Evolutionary conservation across 2,113 vertebrate species (phyloP).

Genomic region (Sciurus niger): DNA sequence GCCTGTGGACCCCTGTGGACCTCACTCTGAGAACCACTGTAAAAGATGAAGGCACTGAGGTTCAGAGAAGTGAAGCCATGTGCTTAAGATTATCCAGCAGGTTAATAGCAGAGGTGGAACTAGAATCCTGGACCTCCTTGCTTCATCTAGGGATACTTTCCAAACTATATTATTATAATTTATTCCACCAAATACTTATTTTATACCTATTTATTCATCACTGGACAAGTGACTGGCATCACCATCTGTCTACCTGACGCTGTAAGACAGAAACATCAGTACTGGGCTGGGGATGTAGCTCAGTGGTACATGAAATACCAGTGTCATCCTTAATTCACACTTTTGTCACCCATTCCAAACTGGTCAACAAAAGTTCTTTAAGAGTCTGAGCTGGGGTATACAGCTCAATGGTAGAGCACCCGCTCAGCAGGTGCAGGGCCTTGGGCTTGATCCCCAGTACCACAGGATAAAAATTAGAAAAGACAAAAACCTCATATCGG

Average conservation of each 20-base stretch:
- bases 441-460: not conserved
- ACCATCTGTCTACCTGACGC: not conserved
- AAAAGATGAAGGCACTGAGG: not conserved
- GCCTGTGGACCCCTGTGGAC: not conserved
- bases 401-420: not conserved
- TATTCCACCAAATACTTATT: slow-evolving; percentile 14
- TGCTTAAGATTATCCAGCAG: not conserved
- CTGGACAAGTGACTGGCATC: not conserved
- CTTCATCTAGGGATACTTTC: not conserved
- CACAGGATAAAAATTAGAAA: not conserved
- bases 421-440: not conserved
- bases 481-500: not conserved
- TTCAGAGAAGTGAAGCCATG: not conserved
- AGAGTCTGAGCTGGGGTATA: not conserved
- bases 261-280: not conserved
- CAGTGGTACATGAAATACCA: not conserved
- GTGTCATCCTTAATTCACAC: not conserved
- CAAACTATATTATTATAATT: not conserved
- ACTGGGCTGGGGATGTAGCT: not conserved
- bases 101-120: not conserved
- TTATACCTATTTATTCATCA: slow-evolving; percentile 42
- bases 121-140: not conserved
- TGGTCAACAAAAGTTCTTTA: not conserved
- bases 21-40: not conserved
- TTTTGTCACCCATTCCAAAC: not conserved